phyloP scores from a whole-genome alignment of 2,113 vertebrate species.

The Leucopsar rothschildi region DNA sequence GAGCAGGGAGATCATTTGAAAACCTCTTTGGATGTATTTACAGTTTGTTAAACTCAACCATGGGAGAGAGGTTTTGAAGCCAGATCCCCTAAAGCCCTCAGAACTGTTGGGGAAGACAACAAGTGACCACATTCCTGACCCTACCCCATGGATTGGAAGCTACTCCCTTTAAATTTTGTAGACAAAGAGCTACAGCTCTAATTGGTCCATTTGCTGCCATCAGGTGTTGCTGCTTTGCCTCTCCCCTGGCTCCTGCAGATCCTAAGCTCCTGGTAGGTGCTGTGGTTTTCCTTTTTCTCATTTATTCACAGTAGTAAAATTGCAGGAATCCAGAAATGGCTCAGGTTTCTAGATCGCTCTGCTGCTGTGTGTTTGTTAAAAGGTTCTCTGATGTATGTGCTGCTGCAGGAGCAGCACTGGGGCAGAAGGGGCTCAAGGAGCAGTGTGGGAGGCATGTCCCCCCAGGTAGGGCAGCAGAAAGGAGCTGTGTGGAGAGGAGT shows the following conservation, averaged over 20 bases:
- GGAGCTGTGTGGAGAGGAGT: neutral
- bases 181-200: neutral
- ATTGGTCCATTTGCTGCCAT: neutral
- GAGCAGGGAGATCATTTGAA: neutral
- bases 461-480: accelerated
- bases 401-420: neutral
- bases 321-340: neutral
- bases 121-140: neutral
- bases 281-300: neutral
- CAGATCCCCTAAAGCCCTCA: neutral
- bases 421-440: neutral
- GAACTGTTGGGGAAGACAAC: neutral
- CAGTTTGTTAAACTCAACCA: neutral
- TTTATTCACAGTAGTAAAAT: neutral
- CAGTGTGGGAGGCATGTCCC: accelerated
- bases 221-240: neutral
- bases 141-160: neutral
- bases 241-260: neutral
- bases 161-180: neutral
- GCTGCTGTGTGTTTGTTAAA: neutral
- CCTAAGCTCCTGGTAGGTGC: neutral
- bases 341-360: neutral
- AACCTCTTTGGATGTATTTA: neutral
- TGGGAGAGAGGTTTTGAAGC: neutral
- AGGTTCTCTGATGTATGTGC: neutral